Base-by-base conservation (phyloP, 2,888 invertebrate species). In the Sycophila texana region DNA sequence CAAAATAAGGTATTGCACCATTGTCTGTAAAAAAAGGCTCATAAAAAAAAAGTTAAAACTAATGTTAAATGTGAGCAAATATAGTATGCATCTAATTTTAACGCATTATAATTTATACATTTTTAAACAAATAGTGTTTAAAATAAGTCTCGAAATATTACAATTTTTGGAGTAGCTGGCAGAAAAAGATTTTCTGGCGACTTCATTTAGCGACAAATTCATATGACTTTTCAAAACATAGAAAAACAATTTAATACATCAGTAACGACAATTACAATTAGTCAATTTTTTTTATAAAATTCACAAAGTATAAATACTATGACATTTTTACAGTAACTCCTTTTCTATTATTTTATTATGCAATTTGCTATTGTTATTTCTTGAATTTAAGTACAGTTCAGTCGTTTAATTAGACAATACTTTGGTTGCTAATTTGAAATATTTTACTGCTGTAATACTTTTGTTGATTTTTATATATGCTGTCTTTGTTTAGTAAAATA, bases 381-480 rank as follows among this genome's bases (percentile, higher is more conserved):
- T 70, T 53, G 13, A 70, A 74, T 60, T 80, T 80, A 80, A 77
- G 80, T 80, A 80, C 80, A 77, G 60, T 74, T 72, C 68, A 73
- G 63, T 71, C 73, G 63, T 76, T 60, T 73, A 78, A 75, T 57
- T 70, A 58, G 26, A 39, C 16, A 76, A 80, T 76, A 80, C 61
- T 76, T 71, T 75, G 55, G 51, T 51, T 76, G 12, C 53, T 66
- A 74, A 75, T 70, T 60, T 71, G 30, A 61, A 39, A 63, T 60
- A 26, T 58, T 26, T 49, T 18, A 30, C 30, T 60, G 53, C 73
- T 63, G 57, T 71, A 75, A 79, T 75, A 72, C 49, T 61, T 66
- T 71, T 49, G 22, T 26, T 60, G 22, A 75, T 77, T 61, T 63
- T 71, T 53, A 47, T 61, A 55, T 58, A 68, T 65, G 60, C 55